These are phyloP conservation scores for Rhodinocichla rosea DNA, from an alignment of 2,113 vertebrate species.

Conservation along the genomic window DNA sequence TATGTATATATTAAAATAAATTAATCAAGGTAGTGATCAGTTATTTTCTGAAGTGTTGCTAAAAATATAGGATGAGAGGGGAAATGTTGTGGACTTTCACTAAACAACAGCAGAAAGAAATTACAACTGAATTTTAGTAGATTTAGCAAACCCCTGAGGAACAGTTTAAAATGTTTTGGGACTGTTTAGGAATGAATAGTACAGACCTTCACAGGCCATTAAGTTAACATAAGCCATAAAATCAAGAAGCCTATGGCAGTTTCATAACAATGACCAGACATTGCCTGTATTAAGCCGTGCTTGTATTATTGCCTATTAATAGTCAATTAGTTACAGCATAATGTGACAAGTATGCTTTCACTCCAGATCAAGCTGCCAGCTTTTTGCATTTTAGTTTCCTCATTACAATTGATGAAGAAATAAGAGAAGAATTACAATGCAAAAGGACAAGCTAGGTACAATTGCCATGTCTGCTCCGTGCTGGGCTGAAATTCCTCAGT, in stretches of 20 bases:
- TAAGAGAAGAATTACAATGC: not conserved
- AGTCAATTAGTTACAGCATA: not conserved
- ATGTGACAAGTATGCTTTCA: not conserved
- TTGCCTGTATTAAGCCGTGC: not conserved
- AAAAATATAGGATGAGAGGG: not conserved
- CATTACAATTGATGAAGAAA: not conserved
- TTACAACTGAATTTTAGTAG: not conserved
- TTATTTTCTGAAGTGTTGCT: not conserved
- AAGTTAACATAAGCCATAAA: not conserved
- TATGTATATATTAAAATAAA: not conserved
- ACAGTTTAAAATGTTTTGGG: not conserved
- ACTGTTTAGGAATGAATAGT: not conserved
- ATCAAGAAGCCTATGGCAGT: not conserved
- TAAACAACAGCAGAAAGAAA: not conserved
- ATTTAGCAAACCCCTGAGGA: not conserved
- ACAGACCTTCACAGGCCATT: not conserved
- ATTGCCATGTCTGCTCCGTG: not conserved
- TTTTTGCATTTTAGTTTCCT: not conserved
- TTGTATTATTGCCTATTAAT: not conserved
- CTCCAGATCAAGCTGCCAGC: not conserved
- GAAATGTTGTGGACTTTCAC: rapidly evolving
- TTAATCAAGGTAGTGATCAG: not conserved
- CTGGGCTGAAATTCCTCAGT: not conserved
- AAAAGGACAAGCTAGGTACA: not conserved
- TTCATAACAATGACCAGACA: not conserved